Conservation (phyloP, 92 coral and sea anemone species). For the Umimayanthus kanabou region DNA sequence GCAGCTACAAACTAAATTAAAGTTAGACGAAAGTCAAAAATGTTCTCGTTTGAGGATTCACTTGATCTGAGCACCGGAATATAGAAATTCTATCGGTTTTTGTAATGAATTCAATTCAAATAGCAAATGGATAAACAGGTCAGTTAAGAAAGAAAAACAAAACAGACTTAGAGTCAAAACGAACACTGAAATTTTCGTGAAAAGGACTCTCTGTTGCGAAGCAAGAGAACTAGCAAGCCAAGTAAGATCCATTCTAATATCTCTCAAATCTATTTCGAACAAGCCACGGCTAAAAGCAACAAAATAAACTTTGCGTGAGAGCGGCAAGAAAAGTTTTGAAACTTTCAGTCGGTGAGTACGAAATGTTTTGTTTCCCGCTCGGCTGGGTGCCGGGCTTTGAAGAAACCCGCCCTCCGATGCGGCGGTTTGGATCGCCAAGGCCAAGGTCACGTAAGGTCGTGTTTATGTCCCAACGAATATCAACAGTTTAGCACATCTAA, state of each 20-base stretch:
- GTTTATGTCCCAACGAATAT: not conserved
- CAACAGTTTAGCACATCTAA: conserved; percentile 12
- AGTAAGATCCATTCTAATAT: not conserved
- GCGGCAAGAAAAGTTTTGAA: conserved; percentile 42
- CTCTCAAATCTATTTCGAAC: not conserved
- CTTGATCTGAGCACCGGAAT: not conserved
- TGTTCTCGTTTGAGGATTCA: not conserved
- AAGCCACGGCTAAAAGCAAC: not conserved
- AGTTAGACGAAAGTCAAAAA: not conserved
- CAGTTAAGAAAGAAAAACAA: not conserved
- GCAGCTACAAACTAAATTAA: not conserved
- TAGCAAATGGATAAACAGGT: conserved; percentile 7
- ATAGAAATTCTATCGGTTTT: not conserved
- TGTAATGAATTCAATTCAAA: not conserved
- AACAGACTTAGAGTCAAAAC: not conserved
- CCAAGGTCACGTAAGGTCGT: conserved; percentile 35
- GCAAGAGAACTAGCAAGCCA: not conserved
- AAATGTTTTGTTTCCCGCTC: conserved; percentile 30
- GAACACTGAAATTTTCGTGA: no score
- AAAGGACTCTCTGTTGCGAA: not conserved
- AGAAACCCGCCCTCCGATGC: conserved; percentile 28
- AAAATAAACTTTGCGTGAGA: conserved; percentile 35
- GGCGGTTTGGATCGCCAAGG: conserved; percentile 8
- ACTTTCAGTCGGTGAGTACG: conserved; percentile 33
- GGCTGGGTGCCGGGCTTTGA: conserved; percentile 44